These are phyloP conservation scores for Furnarius figulus DNA, from an alignment of 2,113 vertebrate species.

Conservation along the genomic window DNA sequence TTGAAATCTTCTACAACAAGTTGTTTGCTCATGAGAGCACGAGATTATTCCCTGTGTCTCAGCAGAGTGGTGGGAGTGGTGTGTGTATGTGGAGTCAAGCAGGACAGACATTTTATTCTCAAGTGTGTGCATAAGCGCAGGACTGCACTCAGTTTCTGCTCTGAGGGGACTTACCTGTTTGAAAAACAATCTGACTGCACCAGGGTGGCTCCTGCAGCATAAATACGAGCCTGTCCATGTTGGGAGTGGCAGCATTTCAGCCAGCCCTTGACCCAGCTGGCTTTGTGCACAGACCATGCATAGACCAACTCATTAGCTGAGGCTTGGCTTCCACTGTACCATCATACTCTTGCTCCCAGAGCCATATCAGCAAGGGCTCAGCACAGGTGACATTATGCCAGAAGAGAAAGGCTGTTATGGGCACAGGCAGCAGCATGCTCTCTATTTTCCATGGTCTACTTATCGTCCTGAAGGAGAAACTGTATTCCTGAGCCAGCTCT, in stretches of 20 bases:
- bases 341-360: neutral
- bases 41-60: neutral
- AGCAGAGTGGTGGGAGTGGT: accelerated
- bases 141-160: neutral
- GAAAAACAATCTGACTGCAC: neutral
- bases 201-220: neutral
- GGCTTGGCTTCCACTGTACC: neutral
- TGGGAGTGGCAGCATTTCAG: neutral
- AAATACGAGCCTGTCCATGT: accelerated
- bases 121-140: neutral
- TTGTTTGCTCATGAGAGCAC: neutral
- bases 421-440: neutral
- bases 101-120: neutral
- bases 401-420: neutral
- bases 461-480: neutral
- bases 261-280: neutral
- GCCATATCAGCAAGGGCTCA: neutral
- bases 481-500: neutral
- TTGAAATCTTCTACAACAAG: neutral
- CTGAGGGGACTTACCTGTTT: accelerated
- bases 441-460: neutral
- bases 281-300: accelerated
- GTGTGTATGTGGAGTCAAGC: neutral
- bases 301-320: neutral
- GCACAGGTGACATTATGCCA: neutral